Base-by-base conservation (phyloP, 2,113 vertebrate species). In the Carassius gibelio region DNA sequence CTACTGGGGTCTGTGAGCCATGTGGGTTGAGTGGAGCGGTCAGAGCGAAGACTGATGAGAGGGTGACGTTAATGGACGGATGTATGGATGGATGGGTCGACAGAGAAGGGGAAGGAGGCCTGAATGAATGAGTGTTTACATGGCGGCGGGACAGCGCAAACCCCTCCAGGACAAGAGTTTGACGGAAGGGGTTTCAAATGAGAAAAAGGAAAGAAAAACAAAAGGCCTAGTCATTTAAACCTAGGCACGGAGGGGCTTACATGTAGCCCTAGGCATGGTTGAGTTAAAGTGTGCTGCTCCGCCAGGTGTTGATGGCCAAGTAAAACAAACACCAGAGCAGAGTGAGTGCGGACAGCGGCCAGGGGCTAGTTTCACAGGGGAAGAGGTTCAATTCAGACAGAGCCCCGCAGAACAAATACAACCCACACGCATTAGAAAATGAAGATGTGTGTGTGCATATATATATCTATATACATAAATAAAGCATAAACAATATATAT, bases 281-380 rank as follows among this genome's bases (percentile, higher is more conserved):
- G 94, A 94, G 93, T 92, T 93, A 91, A 87, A 94, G 91, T 90
- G 91, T 91, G 91, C 93, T 86, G 90, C 84, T 89, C 91, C 87
- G 91, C 90, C 88, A 85, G 75, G 91, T 91, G 89, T 88, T 88
- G 89, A 90, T 82, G 83, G 93, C 93, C 95, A 95, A 95, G 92
- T 92, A 92, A 95, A 96, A 96, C 93, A 96, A 96, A 95, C 92
- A 86, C 89, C 93, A 91, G 90, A 82, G 88, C 38, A 8, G 86
- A 88, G 84, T 82, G 84, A 89, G 86, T 85, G 86, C 89, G 81
- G 90, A 89, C 86, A 89, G 87, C 76, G 84, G 87, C 85, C 87
- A 52, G 85, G 78, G 85, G 83, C 86, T 88, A 42, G 81, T 84
- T 89, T 89, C 88, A 80, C 57, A 83, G 85, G 81, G 76, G 89